Percentiles rank a stretch among this genome's conserved stretches.
phyloP scores from a whole-genome alignment of 1,140 invertebrate species.

The Nebria ingens region DNA sequence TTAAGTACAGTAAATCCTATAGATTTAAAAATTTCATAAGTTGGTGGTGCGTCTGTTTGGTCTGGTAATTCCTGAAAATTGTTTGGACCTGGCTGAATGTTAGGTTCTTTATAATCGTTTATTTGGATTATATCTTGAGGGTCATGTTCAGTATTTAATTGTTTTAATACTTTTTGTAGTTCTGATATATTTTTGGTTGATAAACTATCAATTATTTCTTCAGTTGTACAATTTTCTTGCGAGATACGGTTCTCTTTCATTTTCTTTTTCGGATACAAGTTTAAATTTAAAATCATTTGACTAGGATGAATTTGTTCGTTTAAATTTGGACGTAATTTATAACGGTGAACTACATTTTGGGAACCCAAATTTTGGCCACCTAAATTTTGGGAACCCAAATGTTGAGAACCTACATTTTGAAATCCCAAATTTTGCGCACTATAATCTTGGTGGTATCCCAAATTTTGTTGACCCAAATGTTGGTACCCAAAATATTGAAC shows the following conservation, averaged over 20 bases:
- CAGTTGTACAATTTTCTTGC: background rate
- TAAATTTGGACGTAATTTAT: background rate
- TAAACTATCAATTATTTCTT: background rate
- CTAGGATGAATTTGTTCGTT: background rate
- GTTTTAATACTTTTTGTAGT: background rate
- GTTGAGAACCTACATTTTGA: too few species aligned
- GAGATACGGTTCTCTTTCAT: background rate
- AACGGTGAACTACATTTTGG: too few species aligned
- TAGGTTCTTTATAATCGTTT: too few species aligned
- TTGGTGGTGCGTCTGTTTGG: too few species aligned
- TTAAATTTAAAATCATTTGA: constrained; percentile 8
- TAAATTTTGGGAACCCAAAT: too few species aligned
- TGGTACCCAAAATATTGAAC: background rate
- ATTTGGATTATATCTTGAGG: background rate
- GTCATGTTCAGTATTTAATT: background rate
- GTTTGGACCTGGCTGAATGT: too few species aligned
- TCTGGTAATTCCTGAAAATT: too few species aligned
- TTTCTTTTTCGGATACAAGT: constrained; percentile 10
- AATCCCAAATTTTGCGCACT: too few species aligned
- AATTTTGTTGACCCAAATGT: background rate
- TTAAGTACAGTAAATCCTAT: background rate
- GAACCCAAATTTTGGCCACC: too few species aligned
- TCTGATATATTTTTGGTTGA: too few species aligned
- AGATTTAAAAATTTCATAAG: background rate
- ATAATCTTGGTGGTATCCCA: too few species aligned